These are phyloP conservation scores for Leptocoma aspasia DNA, from an alignment of 2,113 vertebrate genomes.

Conservation along the genomic window DNA sequence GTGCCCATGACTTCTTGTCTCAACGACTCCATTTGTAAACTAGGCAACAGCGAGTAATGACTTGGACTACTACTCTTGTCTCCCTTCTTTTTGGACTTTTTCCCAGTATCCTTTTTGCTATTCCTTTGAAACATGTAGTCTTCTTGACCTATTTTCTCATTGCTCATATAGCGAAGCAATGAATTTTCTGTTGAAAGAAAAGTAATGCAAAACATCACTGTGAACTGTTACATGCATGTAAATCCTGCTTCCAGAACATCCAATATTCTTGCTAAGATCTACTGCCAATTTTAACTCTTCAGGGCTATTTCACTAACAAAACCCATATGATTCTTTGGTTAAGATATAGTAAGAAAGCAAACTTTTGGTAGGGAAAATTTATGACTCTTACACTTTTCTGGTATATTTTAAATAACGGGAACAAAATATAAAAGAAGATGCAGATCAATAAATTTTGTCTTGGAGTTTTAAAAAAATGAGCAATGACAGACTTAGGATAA, in stretches of 20 bases:
- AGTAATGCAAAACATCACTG: conserved; percentile 25
- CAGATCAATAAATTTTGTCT: background rate
- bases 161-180: conserved; percentile 90
- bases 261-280: background rate
- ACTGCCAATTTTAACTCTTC: conserved; percentile 16
- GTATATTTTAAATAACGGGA: background rate
- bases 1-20: conserved; percentile 89
- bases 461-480: background rate
- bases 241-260: background rate
- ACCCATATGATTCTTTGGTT: background rate
- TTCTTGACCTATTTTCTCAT: conserved; percentile 87
- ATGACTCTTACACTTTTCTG: background rate
- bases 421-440: background rate
- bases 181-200: conserved; percentile 83
- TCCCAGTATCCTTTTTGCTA: conserved; percentile 90
- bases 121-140: conserved; percentile 92
- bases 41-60: conserved; percentile 88
- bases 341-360: background rate
- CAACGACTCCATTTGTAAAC: conserved; percentile 92
- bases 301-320: background rate
- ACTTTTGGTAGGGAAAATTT: background rate
- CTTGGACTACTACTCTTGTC: conserved; percentile 93
- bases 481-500: background rate
- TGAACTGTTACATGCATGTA: background rate
- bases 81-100: conserved; percentile 91